Conservation (phyloP, 2,888 invertebrate genomes). For the Strigamia maritima region DNA sequence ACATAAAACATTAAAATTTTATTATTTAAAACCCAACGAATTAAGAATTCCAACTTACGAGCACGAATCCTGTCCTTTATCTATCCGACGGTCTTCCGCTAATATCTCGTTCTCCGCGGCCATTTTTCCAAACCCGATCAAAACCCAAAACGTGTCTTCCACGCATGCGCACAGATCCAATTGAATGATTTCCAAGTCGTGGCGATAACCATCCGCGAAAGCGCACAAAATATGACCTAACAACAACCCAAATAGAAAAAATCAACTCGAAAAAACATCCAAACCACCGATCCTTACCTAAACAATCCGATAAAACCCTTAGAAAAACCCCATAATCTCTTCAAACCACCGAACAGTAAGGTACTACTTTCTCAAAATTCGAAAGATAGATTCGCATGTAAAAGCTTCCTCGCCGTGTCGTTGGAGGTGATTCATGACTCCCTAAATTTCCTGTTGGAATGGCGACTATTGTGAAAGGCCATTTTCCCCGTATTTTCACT, state of each 20-base stretch:
- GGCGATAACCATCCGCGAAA: not conserved
- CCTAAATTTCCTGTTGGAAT: conserved; percentile 35
- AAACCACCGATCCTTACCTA: not conserved
- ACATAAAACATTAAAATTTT: no score
- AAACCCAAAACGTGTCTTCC: not conserved
- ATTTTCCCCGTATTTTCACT: conserved; percentile 38
- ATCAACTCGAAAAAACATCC: not conserved
- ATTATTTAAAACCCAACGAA: no score
- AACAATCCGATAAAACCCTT: not conserved
- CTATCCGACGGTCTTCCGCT: not conserved
- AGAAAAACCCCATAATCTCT: not conserved
- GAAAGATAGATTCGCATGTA: not conserved
- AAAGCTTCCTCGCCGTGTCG: not conserved
- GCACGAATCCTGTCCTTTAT: not conserved
- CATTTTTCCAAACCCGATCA: not conserved
- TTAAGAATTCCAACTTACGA: no score
- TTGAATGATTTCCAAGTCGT: not conserved
- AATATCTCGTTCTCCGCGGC: not conserved
- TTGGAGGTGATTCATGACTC: conserved; percentile 35
- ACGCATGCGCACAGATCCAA: not conserved
- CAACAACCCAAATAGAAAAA: not conserved
- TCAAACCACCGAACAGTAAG: not conserved
- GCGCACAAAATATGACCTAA: not conserved
- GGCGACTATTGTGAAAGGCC: conserved; percentile 29
- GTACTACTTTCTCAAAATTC: not conserved